Evolutionary conservation across 2,113 vertebrate species (phyloP).

Genomic region (Smithornis capensis): DNA sequence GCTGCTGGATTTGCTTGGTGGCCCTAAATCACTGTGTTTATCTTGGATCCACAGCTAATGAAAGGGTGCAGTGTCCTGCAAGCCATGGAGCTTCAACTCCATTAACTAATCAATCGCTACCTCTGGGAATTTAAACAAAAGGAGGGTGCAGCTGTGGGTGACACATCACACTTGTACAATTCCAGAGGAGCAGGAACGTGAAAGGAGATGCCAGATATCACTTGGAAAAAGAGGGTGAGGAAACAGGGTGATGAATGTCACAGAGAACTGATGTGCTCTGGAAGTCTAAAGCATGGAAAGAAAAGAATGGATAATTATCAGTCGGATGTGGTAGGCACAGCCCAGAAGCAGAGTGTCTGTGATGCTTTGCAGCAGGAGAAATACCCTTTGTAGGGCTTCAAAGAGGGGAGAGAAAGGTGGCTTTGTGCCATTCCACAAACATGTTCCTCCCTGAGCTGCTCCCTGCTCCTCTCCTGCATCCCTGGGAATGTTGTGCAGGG

Average conservation of each 20-base stretch:
- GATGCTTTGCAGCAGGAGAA: not conserved
- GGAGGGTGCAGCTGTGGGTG: not conserved
- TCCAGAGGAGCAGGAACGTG: not conserved
- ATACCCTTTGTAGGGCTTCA: not conserved
- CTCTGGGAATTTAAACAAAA: not conserved
- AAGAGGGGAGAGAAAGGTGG: not conserved
- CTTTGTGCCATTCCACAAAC: not conserved
- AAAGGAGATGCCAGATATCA: not conserved
- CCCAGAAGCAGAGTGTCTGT: not conserved
- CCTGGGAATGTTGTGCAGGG: not conserved
- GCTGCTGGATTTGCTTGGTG: slow-evolving; percentile 12
- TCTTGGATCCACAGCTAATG: slow-evolving; percentile 35
- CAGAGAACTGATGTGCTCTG: not conserved
- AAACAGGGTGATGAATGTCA: not conserved
- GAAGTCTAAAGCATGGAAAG: not conserved
- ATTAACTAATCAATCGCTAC: slow-evolving; percentile 22
- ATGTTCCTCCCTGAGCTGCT: not conserved
- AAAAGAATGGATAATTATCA: not conserved
- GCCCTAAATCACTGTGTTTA: slow-evolving; percentile 30
- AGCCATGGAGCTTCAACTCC: slow-evolving; percentile 1
- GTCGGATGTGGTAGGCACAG: not conserved
- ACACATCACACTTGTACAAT: not conserved
- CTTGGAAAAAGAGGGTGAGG: not conserved
- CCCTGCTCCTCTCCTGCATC: not conserved
- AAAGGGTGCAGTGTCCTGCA: slow-evolving; percentile 22